Evolutionary conservation across 2,113 vertebrate genomes (phyloP).

Genomic region (Dasypus novemcinctus): DNA sequence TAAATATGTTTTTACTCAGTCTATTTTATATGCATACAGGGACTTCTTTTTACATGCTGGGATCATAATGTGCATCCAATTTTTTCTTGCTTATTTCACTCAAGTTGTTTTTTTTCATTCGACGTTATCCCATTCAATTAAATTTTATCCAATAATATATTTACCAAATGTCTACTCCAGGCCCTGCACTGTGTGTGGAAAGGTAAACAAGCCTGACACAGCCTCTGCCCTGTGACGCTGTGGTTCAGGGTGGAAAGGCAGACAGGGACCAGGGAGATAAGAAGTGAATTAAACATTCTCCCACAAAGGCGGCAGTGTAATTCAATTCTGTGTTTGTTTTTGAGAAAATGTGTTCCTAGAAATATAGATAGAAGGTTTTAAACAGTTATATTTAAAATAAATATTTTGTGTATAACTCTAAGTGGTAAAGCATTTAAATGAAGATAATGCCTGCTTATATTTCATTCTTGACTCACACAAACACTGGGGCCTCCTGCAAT

Average conservation of each 20-base stretch:
- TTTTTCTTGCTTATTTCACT: background rate
- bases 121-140: background rate
- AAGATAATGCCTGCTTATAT: background rate
- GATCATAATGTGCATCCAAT: background rate
- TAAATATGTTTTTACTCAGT: background rate
- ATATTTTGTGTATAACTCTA: background rate
- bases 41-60: background rate
- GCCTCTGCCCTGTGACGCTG: background rate
- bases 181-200: background rate
- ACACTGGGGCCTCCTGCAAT: background rate
- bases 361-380: background rate
- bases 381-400: constrained; percentile 14
- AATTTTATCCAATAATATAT: constrained; percentile 43
- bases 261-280: constrained; percentile 9
- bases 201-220: background rate
- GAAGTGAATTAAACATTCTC: constrained; percentile 25
- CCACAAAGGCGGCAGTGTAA: background rate
- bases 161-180: background rate
- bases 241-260: background rate
- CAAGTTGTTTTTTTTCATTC: background rate
- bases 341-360: constrained; percentile 43
- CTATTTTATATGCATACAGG: background rate
- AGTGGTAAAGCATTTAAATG: background rate
- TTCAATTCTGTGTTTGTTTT: background rate
- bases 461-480: background rate